Conservation (phyloP, 2,888 invertebrate species). For the Sphaerophoria taeniata region DNA sequence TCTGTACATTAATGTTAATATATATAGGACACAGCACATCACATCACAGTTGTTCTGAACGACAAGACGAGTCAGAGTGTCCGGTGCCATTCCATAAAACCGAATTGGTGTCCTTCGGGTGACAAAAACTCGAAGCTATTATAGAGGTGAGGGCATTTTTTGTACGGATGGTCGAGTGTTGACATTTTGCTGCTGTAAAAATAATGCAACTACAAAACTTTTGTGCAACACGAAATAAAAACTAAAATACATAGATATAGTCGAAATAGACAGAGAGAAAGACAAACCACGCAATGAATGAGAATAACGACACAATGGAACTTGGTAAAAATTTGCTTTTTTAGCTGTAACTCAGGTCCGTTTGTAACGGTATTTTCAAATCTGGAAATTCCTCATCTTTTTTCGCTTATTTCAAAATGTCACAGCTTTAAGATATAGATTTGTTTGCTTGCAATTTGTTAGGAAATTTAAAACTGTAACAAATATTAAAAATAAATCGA, state of each 20-base stretch:
- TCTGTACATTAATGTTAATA: not conserved
- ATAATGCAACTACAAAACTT: conserved; percentile 59
- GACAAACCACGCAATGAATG: conserved; percentile 43
- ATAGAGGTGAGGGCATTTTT: conserved; percentile 49
- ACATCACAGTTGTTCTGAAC: not conserved
- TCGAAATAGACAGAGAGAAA: conserved; percentile 43
- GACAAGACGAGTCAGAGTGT: conserved; percentile 26
- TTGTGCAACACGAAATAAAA: conserved; percentile 36
- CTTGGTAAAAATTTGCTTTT: conserved; percentile 38
- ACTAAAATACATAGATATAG: conserved; percentile 24
- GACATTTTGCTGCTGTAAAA: conserved; percentile 52
- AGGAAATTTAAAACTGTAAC: too few relatives aligned
- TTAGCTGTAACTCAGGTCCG: not conserved
- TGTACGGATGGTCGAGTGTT: conserved; percentile 63
- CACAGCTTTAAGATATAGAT: too few relatives aligned
- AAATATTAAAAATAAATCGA: too few relatives aligned
- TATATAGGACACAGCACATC: too few relatives aligned
- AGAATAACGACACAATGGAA: conserved; percentile 57
- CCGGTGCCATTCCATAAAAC: conserved; percentile 31
- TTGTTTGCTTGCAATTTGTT: too few relatives aligned
- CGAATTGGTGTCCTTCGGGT: conserved; percentile 39
- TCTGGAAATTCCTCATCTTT: too few relatives aligned
- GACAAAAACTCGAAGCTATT: conserved; percentile 28
- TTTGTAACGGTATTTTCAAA: conserved; percentile 11
- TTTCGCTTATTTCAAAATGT: too few relatives aligned